phyloP scores from a whole-genome alignment of 2,797 vertebrate genomes.

The Columba guinea region DNA sequence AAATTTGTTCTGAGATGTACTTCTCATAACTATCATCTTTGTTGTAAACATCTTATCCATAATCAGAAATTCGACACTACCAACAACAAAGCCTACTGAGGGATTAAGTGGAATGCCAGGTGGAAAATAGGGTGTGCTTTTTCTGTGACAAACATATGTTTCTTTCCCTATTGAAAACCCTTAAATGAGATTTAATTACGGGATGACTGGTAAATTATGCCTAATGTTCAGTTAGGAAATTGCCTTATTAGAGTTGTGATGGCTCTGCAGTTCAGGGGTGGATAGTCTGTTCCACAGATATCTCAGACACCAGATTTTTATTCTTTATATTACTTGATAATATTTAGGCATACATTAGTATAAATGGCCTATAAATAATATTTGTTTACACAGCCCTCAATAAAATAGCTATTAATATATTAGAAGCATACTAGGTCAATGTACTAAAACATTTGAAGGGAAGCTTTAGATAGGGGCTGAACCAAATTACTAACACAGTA shows the following conservation, averaged over 20 bases:
- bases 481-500: not conserved
- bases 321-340: not conserved
- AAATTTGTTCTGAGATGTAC: conserved; percentile 1
- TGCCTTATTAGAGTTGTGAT: not conserved
- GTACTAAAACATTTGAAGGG: not conserved
- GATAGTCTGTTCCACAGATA: not conserved
- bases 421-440: not conserved
- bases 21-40: not conserved
- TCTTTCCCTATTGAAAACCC: not conserved
- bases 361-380: not conserved
- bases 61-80: conserved; percentile 39
- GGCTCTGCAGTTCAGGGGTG: not conserved
- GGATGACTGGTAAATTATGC: not conserved
- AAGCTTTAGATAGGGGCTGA: not conserved
- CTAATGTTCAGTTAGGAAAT: not conserved
- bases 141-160: not conserved
- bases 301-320: not conserved
- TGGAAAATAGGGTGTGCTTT: not conserved
- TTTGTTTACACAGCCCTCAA: not conserved
- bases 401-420: not conserved
- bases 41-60: not conserved
- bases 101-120: not conserved
- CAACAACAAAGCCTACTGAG: not conserved
- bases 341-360: not conserved
- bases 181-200: not conserved